Base-by-base conservation (phyloP, 30 jellyfish, hydroid and myxozoan species). In the Aurelia sp. region DNA sequence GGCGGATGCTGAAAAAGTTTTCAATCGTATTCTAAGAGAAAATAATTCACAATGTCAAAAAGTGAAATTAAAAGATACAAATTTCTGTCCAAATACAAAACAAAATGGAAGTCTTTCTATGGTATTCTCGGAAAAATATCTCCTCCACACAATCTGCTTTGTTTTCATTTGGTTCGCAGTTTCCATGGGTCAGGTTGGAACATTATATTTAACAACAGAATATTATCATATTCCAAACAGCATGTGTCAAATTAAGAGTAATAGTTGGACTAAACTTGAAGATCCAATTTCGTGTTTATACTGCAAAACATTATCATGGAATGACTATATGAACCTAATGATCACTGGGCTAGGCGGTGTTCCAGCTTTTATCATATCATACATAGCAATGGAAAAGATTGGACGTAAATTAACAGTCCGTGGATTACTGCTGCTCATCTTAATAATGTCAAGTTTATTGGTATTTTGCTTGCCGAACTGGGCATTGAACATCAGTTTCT, bases 181-280 rank as follows among this genome's bases (percentile, higher is more conserved):
- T 21, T 84, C 93, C 47, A 84, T 84, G 93, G 85, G 93, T 2
- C 93, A 84, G 35, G 93, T 84, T n/a, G 93, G 93, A 31, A 84
- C 93, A 17, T 44, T 84, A 76, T 84, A 84, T 63, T 40, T 84
- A 22, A 84, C 93, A 24, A 84, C 93, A 40, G 93, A 84, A 68
- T 84, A 84, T 53, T 70, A 84, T 63, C 93, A 84, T 51, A 84
- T 84, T 3, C 93, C 93, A 15, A 84, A 72, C 27, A 77, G 82
- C 44, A 66, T 84, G 76, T 84, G 93, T 60, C 52, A 48, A 47
- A 48, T 47, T 7, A 72, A 35, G 35, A 40, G 20, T 5, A 22
- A 67, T 10, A 84, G 53, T 74, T 6, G 58, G 58, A 87, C 31
- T 10, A 48, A 84, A 67, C 78, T 84, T 63, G 88, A 84, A 52